Base-by-base conservation (phyloP, 2,888 invertebrate species). In the Pedicia rivosa region DNA sequence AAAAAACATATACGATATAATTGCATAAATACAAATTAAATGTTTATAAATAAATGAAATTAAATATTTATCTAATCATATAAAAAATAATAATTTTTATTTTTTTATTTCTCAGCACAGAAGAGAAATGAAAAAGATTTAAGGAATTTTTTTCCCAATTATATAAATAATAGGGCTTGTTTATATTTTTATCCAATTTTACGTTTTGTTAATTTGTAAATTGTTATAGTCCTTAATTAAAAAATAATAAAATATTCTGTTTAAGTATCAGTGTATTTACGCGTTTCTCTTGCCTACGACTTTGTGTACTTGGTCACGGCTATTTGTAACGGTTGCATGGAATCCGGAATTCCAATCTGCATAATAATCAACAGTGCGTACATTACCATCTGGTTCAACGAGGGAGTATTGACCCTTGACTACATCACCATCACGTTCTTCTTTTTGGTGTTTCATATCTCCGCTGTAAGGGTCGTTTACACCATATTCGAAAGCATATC, bases 311-410 rank as follows among this genome's bases (percentile, higher is more conserved):
- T 60, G 59, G 59, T 72, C 69, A 57, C 68, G 67, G 61, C 69
- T 71, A 57, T 78, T 77, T 56, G 67, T 70, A 34, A 79, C 76
- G 52, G 71, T 66, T 41, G 79, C 79, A 55, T 78, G 78, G 65
- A 80, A 80, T 50, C 79, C 79, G 47, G 74, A 78, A 57, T 78
- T 72, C 78, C 78, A 79, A 56, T 80, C 79, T 38, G 79, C 79
- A 39, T 74, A 69, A 59, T 80, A 80, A 59, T 75, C 69, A 40
- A 80, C 79, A 3, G 77, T 79, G 45, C 79, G 68, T 39, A 78
- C 74, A 43, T 76, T 75, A 39, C 79, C 79, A 61, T 79, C 78
- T 31, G 78, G 76, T 55, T 80, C 79, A 42, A 77, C 73, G 49
- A 73, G 57, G 9, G 72, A 72, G 53, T 73, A 73, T 51, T 73